Evolutionary conservation across 2,113 vertebrate genomes (phyloP), one percentile per base, ranked within the genome.

Genomic region (Echinops telfairi): DNA sequence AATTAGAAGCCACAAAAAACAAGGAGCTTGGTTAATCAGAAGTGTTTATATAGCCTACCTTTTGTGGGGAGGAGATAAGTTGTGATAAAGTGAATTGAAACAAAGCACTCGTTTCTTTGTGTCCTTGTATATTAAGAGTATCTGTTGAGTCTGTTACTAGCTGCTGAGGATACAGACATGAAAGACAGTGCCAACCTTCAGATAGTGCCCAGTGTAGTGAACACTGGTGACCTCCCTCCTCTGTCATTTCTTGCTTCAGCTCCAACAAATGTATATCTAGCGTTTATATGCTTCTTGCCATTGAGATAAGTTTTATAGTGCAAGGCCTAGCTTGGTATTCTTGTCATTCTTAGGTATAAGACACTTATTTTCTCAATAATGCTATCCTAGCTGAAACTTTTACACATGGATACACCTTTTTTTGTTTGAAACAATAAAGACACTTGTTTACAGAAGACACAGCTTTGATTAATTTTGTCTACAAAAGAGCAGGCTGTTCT

Each of bases 1-100:
- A 82, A 81, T 89, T 95, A 88, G 17, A 10, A 91, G 60, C 15
- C 43, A 90, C 38, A 4, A 94, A 94, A 91, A 64, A 71, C 19
- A 60, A 10, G 17, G 16, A 77, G 8, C 68, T 80, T 86, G 17
- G 7, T 81, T 86, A 77, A 89, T 83, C 58, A 81, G 20, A 68
- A 40, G 4, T 38, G 10, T 20, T 76, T 71, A 81, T 33, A 77
- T 40, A 38, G 1, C 23, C 68, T 86, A 2, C 5, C 47, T 71
- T n/a, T 60, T 79, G 25, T 33, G 8, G 11, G 57, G 57, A 86
- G 90, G 7, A 7, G 86, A 92, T 36, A 85, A 85, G 16, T 43
- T 14, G 83, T 16, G 10, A 53, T 70, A 23, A 95, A 57, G 15
- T 88, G 20, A 43, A 86, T 1, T 90, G 83, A 73, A 75, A 78